Percentiles rank a stretch among this genome's conserved stretches.
These are phyloP conservation scores for Pseudomyrmex dendroicus DNA, from an alignment of 1,140 invertebrate genomes.

Conservation along the genomic window DNA sequence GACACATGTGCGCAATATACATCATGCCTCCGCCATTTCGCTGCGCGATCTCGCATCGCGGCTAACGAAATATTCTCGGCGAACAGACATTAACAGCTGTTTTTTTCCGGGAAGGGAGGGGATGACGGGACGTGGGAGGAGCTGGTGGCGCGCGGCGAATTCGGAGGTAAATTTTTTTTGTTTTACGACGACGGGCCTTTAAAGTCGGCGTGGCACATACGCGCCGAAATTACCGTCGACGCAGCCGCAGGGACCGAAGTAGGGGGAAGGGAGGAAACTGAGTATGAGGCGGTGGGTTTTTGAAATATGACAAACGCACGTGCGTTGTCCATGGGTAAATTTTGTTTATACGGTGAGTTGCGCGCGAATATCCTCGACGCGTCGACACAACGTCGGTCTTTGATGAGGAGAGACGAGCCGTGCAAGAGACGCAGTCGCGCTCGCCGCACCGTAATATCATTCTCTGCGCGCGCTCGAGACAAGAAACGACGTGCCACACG, in stretches of 20 bases:
- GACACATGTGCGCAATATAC: conserved; percentile 57
- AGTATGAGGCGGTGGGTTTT: conserved; percentile 51
- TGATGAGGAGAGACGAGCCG: conserved; percentile 78
- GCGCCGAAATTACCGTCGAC: conserved; percentile 70
- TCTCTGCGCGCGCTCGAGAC: not conserved
- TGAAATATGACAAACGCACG: conserved; percentile 77
- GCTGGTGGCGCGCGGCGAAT: not conserved
- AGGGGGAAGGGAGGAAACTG: not conserved
- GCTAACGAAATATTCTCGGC: conserved; percentile 61
- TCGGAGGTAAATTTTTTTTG: conserved; percentile 45
- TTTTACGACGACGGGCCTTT: conserved; percentile 58
- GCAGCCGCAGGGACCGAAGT: conserved; percentile 39
- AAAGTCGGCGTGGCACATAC: conserved; percentile 62
- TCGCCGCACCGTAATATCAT: conserved; percentile 3
- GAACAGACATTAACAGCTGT: conserved; percentile 67
- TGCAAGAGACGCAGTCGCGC: conserved; percentile 60
- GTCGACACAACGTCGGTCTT: conserved; percentile 74
- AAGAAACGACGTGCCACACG: conserved; percentile 11
- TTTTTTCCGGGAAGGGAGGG: conserved; percentile 25
- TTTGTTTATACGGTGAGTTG: conserved; percentile 73
- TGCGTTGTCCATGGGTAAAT: conserved; percentile 74
- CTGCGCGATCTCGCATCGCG: conserved; percentile 54
- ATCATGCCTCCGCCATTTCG: conserved; percentile 53
- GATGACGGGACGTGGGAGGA: conserved; percentile 1
- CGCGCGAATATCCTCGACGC: conserved; percentile 62